Base-by-base conservation (phyloP, 2,113 vertebrate genomes). In the Salminus brasiliensis region DNA sequence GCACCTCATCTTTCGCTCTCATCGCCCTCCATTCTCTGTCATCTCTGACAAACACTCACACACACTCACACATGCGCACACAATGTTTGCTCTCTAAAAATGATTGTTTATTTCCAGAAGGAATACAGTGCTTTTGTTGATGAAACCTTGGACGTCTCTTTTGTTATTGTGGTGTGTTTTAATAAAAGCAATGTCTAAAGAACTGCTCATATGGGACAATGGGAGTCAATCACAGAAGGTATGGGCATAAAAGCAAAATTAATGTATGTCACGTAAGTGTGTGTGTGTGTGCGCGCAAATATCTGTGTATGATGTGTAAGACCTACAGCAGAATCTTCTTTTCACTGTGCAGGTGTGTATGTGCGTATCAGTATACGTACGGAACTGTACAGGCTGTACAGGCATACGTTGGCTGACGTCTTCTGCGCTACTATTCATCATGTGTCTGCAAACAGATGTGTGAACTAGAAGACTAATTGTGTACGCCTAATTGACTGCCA, bases 101-200 rank as follows among this genome's bases (percentile, higher is more conserved):
- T 12, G 10, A n/a, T 80, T 60, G 78, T 77, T 84, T 81, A 84
- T 84, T 77, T 84, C 82, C 82, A 36, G 43, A 53, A 84, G 82
- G 82, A 84, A 77, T 81, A 78, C 52, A 55, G 15, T 3, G 27
- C 78, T 77, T 15, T 74, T 67, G 79, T 73, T 67, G 78, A 74
- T 81, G 74, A 78, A 80, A 84, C 43, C 82, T 81, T 84, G 45
- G 53, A 81, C 43, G 73, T 77, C 32, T 70, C 82, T 63, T 76
- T 81, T 80, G 82, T 84, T 84, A 80, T 84, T 81, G 75, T 77
- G 78, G 75, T 84, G 77, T 55, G 82, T 78, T 83, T 81, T 84
- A 84, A 84, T 84, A 84, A 84, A 84, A 84, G 82, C 62, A 16
- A 74, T 68, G 74, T 84, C 78, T 68, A 72, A 84, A 79, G 70